Base-by-base conservation (phyloP, 2,888 invertebrate genomes). In the Kryphioiulus occultus region DNA sequence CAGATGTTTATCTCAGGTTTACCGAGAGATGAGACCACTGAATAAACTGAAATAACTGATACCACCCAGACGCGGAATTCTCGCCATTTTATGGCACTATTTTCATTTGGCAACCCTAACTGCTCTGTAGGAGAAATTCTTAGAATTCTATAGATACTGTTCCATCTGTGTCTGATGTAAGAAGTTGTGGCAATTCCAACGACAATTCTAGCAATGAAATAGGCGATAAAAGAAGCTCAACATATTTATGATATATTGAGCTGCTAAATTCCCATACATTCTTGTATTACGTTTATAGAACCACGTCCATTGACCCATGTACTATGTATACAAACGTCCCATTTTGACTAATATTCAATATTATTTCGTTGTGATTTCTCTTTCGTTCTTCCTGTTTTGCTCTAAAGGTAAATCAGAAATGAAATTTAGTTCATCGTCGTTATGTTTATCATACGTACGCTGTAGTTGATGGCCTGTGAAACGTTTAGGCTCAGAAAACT, bases 11-110 rank as follows among this genome's bases (percentile, higher is more conserved):
- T 59, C 59, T 59, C 59, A 9, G 59, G 59, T 59, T 59, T 22
- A 59, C 59, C 59, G 19, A 4, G n/a, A 59, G 59, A 59, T 59
- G 59, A n/a, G 59, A 59, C n/a, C 10, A 7, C 22, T n/a, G 59
- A 59, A 59, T 59, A 59, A 59, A 59, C 59, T 59, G 59, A n/a
- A 59, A 59, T 59, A 59, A 59, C 59, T n/a, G 59, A 59, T 59
- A n/a, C 59, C 59, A 59, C 59, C 59, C 59, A 59, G 59, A n/a
- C 22, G 22, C 59, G n/a, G n/a, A n/a, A 59, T n/a, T 59, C 15
- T 10, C 47, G 47, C 59, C 59, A 59, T 59, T n/a, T 59, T 59
- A 22, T 35, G 59, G 59, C 22, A n/a, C n/a, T 59, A n/a, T 19
- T 47, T 59, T 59, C n/a, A 59, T 35, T 35, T 35, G 2, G 35